These are phyloP conservation scores for Acanthosepion lycidas DNA, from an alignment of 2,888 invertebrate species.

Conservation along the genomic window DNA sequence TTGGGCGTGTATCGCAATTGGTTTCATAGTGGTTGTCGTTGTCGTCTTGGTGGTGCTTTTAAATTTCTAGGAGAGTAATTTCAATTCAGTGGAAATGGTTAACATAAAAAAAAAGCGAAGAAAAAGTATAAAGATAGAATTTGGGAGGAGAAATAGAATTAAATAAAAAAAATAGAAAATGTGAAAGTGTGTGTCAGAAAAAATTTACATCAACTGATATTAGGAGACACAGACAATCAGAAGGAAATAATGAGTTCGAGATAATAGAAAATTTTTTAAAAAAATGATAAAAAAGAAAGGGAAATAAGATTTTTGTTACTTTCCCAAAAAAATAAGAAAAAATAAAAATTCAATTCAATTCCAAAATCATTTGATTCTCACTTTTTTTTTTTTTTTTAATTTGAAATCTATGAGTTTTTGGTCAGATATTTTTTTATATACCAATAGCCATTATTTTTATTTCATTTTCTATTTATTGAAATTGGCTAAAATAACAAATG, in stretches of 20 bases:
- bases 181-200: no score
- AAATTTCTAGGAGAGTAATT: neutral
- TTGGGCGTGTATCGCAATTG: neutral
- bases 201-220: slow-evolving; percentile 6
- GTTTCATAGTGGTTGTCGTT: neutral
- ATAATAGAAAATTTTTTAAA: no score
- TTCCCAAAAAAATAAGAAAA: neutral
- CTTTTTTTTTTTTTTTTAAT: neutral
- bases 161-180: neutral
- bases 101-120: neutral
- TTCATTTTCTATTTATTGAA: neutral
- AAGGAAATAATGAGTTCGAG: neutral
- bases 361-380: neutral
- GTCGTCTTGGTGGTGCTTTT: neutral
- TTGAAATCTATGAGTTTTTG: neutral
- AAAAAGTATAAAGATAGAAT: neutral
- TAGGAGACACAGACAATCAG: neutral
- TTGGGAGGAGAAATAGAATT: neutral
- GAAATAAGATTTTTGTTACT: neutral
- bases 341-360: neutral
- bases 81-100: neutral
- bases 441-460: neutral
- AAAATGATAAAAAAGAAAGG: neutral
- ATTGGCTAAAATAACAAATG: neutral
- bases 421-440: neutral